A percentile compares a stretch with the other conserved stretches of the same genome.
phyloP scores from a whole-genome alignment of 2,113 vertebrate species.

The Anoura caudifer region DNA sequence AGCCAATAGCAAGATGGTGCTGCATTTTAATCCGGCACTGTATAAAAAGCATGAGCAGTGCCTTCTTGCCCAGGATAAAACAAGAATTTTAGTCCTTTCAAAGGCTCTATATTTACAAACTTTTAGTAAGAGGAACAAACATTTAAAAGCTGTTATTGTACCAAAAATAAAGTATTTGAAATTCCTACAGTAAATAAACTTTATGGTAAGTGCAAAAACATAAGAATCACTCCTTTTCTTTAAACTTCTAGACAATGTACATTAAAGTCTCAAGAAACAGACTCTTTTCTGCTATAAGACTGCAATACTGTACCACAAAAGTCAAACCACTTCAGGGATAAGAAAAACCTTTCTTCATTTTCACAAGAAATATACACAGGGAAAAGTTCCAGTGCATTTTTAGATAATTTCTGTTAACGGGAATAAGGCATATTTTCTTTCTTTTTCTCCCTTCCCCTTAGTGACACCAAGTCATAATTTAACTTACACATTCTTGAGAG shows the following conservation, averaged over 20 bases:
- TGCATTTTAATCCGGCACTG: not conserved
- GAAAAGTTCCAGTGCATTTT: conserved; percentile 47
- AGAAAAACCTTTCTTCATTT: conserved; percentile 46
- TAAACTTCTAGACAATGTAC: conserved; percentile 48
- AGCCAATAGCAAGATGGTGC: conserved; percentile 46
- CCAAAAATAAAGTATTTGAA: conserved; percentile 66
- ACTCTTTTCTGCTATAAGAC: not conserved
- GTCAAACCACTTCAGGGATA: conserved; percentile 21
- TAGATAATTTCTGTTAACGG: conserved; percentile 5
- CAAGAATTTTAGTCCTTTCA: conserved; percentile 50
- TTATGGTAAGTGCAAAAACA: conserved; percentile 66
- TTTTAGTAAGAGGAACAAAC: conserved; percentile 66
- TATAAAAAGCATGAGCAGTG: conserved; percentile 42
- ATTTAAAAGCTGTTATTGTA: conserved; percentile 52
- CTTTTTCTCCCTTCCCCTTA: not conserved
- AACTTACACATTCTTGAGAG: not conserved
- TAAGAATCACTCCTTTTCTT: conserved; percentile 41
- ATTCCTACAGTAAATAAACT: conserved; percentile 67
- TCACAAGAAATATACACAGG: conserved; percentile 25
- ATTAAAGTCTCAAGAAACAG: conserved; percentile 9
- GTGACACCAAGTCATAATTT: not conserved
- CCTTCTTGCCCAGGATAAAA: conserved; percentile 35
- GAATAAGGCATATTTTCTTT: not conserved
- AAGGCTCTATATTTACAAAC: conserved; percentile 51
- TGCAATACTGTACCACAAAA: not conserved